Evolutionary conservation across 2,888 invertebrate species (phyloP), one percentile per base, ranked within the genome.

Genomic region (Pediacus dermestoides): DNA sequence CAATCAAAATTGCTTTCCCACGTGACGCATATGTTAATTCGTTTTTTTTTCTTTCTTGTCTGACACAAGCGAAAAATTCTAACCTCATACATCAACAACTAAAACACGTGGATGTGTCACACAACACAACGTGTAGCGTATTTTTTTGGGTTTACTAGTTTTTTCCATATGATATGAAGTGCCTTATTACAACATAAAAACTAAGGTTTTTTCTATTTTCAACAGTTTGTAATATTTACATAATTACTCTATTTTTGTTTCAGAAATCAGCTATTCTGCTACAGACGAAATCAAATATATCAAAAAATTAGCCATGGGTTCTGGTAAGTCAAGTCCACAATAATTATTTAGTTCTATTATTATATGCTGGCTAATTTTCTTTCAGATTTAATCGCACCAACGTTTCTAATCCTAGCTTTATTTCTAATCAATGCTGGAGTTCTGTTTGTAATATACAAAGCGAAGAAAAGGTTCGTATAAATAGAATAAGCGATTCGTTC

Each of bases 341-440:
- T 22, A 27, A 30, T 30, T 12, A 10, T 12, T 23, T n/a, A 16
- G 16, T 14, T n/a, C 15, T 8, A 30, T 13, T 30, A 14, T 30
- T 13, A 30, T 26, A n/a, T 26, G 4, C 9, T 10, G 4, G 6
- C 23, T 12, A 28, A 31, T 42, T 44, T 37, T 42, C 40, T 75
- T 69, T 48, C 73, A 85, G 85, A 85, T 66, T 74, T 85, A 55
- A 74, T 85, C 58, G 77, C 85, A 56, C 86, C 86, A 61, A 77
- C 80, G 53, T 69, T 82, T 40, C 73, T 85, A 53, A 84, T 85
- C 67, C 77, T 80, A 52, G 75, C 78, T 51, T 73, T 86, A 34
- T 82, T 86, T 66, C 74, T 82, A 48, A 77, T 84, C 45, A 86
- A 86, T 62, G 82, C 81, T 36, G 76, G 82, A 62, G 78, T 85